Evolutionary conservation across 2,113 vertebrate species (phyloP), one percentile per base, ranked within the genome.

Genomic region (Myxocyprinus asiaticus): DNA sequence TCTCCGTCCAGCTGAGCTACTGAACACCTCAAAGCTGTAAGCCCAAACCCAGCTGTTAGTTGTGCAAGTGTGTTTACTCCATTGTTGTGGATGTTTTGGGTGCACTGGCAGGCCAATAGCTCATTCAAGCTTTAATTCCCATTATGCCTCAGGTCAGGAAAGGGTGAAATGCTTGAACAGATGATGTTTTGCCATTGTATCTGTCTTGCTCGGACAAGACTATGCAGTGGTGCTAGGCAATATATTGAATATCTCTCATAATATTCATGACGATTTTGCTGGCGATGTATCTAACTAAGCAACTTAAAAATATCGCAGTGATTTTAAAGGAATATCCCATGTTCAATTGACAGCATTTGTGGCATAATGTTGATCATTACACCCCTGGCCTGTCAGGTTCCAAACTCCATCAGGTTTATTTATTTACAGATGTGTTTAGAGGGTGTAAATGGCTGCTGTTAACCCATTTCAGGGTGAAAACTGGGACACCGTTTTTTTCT

Each of bases 391-490:
- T 33, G 22, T 33, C 22, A 1, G 1, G 22, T 3, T 33, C 22
- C 22, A 1, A 33, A 33, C 22, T 77, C 15, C 9, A 3, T 55
- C 42, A 51, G 75, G 22, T 68, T 74, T 33, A 14, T 89, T 88
- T 90, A 91, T 89, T 92, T 89, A 91, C 88, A 85, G 85, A 82
- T 85, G 75, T 84, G 87, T 85, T 90, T 80, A 79, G 82, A 82
- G 82, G 85, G 78, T 85, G 80, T 85, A 84, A 87, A 84, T 80
- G 73, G 77, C 83, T 83, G 83, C 83, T 42, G 82, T 78, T 91
- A 92, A 92, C 90, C 92, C 89, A 92, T 85, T 93, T 94, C 70
- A 62, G 67, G 51, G 48, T 51, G 67, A 80, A 91, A 93, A 91
- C 83, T 92, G 87, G 91, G 90, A 1, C 22, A 33, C 55, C 90